A percentile compares a stretch with the other conserved stretches of the same genome.
Conservation (phyloP, 2,113 vertebrate species). For the Phocoena sinus region DNA sequence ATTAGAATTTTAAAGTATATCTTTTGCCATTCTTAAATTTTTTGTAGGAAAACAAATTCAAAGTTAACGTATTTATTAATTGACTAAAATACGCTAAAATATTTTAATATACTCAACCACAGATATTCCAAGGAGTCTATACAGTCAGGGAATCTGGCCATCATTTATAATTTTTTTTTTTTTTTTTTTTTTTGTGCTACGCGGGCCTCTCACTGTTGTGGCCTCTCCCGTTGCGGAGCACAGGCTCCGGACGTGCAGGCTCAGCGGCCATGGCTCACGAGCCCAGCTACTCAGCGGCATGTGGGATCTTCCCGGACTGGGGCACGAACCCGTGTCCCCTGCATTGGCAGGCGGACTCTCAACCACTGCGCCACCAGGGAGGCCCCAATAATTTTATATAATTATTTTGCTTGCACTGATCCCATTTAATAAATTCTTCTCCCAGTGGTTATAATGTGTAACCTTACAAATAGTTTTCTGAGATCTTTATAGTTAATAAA, state of each 20-base stretch:
- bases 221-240: no score
- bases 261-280: no score
- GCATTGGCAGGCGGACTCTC: no score
- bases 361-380: no score
- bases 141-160: background rate
- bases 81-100: background rate
- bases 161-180: background rate
- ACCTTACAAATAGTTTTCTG: background rate
- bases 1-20: background rate
- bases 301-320: no score
- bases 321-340: no score
- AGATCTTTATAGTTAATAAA: background rate
- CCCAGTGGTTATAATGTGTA: background rate
- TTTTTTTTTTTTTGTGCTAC: background rate
- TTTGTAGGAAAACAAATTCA: background rate
- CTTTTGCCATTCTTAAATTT: background rate
- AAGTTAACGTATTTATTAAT: background rate
- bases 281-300: no score
- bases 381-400: background rate
- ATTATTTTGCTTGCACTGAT: background rate
- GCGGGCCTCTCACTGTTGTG: no score
- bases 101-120: background rate
- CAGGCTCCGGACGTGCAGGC: no score
- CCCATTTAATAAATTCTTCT: background rate
- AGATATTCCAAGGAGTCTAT: background rate